Base-by-base conservation (phyloP, 2,113 vertebrate species). In the Pomatorhinus ruficollis region DNA sequence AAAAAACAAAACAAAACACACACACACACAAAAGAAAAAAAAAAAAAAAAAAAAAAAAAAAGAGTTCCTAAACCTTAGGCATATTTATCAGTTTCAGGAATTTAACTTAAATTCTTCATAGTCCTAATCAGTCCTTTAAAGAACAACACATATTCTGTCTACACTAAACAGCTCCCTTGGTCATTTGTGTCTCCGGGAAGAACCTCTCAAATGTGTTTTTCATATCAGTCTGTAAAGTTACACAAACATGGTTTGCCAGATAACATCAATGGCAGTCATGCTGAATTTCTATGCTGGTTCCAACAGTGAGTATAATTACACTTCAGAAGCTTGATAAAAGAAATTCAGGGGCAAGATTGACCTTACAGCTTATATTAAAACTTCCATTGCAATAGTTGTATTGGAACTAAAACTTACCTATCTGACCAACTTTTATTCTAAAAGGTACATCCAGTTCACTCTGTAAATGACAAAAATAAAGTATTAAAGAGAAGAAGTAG, bases 391-490 rank as follows among this genome's bases (percentile, higher is more conserved):
- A 35, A 3, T 54, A 74, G 23, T 40, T 4, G 1, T 5, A 53
- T 0, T 23, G 40, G 74, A 71, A 59, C 12, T 71, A 47, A 57
- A 83, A 98, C 99, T 99, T 97, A 99, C 99, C 99, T 57, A 99
- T 99, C 90, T 99, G 99, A 35, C 99, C 99, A 72, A 98, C 98
- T 94, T 99, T 99, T 78, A 99, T 97, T 98, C 98, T 99, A 97
- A 99, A 99, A 39, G 99, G 99, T 72, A 99, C 97, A 93, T 99
- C 98, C 59, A 99, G 97, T 89, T 99, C 99, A 97, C 98, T 99
- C 99, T 99, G 94, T 76, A 96, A 94, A 96, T 78, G 14, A 95
- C 81, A 86, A 93, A 70, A 64, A 47, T 8, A 7, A 66, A 33
- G 8, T 23, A 69, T 72, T 80, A 57, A 63, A 78, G 6, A 20